phyloP scores from a whole-genome alignment of 1,140 invertebrate species.

The Mya arenaria region DNA sequence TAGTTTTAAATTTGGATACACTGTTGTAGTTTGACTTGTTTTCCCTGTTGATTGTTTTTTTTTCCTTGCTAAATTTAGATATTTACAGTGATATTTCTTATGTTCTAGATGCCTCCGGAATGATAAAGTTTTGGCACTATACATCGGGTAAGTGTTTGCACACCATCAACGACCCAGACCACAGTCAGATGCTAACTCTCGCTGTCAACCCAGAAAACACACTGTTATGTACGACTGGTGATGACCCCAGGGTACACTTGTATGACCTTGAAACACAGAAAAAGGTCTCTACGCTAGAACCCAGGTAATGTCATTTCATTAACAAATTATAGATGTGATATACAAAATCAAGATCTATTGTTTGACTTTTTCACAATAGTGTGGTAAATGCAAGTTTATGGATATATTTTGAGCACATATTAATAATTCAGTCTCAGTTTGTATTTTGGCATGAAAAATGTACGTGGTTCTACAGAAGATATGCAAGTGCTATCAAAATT shows the following conservation, averaged over 20 bases:
- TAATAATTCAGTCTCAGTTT: too few relatives aligned
- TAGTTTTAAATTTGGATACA: too few relatives aligned
- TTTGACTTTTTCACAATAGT: not conserved
- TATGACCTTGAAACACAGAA: slow-evolving; percentile 78
- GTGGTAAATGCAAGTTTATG: too few relatives aligned
- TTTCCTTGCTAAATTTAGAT: not conserved
- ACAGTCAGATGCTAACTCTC: slow-evolving; percentile 66
- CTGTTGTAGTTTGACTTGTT: too few relatives aligned
- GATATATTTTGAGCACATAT: too few relatives aligned
- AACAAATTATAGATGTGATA: too few relatives aligned
- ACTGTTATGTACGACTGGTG: slow-evolving; percentile 73
- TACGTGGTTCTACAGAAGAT: too few relatives aligned
- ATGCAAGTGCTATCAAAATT: too few relatives aligned
- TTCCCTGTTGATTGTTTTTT: not conserved
- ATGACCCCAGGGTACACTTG: slow-evolving; percentile 71
- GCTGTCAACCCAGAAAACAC: slow-evolving; percentile 71
- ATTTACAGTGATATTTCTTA: not conserved
- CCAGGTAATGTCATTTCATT: too few relatives aligned
- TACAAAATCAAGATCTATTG: too few relatives aligned
- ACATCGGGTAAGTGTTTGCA: slow-evolving; percentile 74
- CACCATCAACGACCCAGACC: slow-evolving; percentile 73
- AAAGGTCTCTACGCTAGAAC: slow-evolving; percentile 70
- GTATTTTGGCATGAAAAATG: too few relatives aligned
- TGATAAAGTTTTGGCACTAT: slow-evolving; percentile 80
- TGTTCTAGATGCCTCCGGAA: slow-evolving; percentile 79